Percentiles rank a stretch among this genome's conserved stretches.
These are phyloP conservation scores for Chitala chitala DNA, from an alignment of 2,113 vertebrate genomes.

Conservation along the genomic window DNA sequence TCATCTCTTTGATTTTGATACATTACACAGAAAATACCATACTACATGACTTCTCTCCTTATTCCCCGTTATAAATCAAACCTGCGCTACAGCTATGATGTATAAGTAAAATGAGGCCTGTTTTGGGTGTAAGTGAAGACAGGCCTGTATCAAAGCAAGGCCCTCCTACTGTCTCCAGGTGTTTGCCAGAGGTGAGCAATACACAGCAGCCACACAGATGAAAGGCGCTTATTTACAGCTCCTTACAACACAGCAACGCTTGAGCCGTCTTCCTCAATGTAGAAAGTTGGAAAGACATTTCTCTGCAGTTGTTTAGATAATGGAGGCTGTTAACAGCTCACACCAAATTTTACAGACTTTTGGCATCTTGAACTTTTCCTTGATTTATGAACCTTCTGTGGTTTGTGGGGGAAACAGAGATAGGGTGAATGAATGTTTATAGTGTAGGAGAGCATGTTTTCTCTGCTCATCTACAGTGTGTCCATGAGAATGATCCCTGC, in stretches of 20 bases:
- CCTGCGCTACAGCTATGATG: background rate
- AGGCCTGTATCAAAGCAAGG: background rate
- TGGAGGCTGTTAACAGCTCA: background rate
- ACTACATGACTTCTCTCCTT: background rate
- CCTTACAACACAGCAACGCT: background rate
- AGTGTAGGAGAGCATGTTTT: background rate
- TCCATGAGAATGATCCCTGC: background rate
- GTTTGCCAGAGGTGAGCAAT: background rate
- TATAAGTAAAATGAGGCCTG: background rate
- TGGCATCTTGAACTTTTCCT: background rate
- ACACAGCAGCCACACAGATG: background rate
- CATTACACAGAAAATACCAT: background rate
- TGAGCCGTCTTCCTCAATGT: background rate
- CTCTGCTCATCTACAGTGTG: background rate
- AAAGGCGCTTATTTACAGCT: background rate
- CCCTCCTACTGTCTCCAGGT: background rate
- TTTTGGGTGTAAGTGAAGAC: background rate
- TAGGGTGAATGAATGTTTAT: background rate
- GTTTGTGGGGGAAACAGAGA: background rate
- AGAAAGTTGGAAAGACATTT: background rate
- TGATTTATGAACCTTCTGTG: constrained; percentile 13
- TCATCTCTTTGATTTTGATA: background rate
- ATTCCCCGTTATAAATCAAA: background rate
- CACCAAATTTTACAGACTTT: background rate
- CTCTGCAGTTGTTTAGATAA: background rate